A percentile compares a stretch with the other conserved stretches of the same genome.
phyloP scores from a whole-genome alignment of 2,113 vertebrate species.

The Lota lota region DNA sequence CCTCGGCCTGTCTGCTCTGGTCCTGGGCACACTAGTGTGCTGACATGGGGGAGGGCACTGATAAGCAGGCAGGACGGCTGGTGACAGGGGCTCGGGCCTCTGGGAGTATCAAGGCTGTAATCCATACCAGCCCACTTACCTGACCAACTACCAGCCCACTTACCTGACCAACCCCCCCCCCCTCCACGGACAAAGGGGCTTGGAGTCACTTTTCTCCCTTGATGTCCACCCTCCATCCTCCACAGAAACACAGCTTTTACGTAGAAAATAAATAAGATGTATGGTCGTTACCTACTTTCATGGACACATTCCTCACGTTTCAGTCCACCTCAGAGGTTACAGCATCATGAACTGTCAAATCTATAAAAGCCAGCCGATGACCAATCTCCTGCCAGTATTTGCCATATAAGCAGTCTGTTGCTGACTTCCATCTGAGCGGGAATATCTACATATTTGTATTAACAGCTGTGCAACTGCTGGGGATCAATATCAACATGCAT shows the following conservation, averaged over 20 bases:
- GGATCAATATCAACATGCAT: conserved; percentile 44
- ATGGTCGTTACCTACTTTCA: background rate
- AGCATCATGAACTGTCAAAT: background rate
- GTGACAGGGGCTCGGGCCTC: conserved; percentile 24
- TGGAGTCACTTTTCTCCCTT: background rate
- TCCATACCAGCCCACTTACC: conserved; percentile 9
- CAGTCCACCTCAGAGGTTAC: background rate
- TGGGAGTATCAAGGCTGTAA: conserved; percentile 22
- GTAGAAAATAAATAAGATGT: background rate
- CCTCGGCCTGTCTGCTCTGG: too few relatives aligned
- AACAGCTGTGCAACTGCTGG: conserved; percentile 3
- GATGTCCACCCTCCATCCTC: background rate
- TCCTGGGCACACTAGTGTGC: too few relatives aligned
- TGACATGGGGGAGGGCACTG: background rate
- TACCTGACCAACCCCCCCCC: background rate
- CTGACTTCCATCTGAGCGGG: conserved; percentile 25
- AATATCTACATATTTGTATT: conserved; percentile 35
- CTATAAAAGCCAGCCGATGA: conserved; percentile 12
- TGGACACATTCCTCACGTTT: too few relatives aligned
- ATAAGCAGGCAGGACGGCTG: conserved; percentile 30
- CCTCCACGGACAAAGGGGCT: conserved; percentile 3
- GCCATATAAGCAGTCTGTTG: conserved; percentile 21
- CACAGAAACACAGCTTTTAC: background rate
- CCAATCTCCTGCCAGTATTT: conserved; percentile 26
- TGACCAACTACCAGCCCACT: conserved; percentile 13